Conservation (phyloP, 2,888 invertebrate species). For the Ophion obscuratus region DNA sequence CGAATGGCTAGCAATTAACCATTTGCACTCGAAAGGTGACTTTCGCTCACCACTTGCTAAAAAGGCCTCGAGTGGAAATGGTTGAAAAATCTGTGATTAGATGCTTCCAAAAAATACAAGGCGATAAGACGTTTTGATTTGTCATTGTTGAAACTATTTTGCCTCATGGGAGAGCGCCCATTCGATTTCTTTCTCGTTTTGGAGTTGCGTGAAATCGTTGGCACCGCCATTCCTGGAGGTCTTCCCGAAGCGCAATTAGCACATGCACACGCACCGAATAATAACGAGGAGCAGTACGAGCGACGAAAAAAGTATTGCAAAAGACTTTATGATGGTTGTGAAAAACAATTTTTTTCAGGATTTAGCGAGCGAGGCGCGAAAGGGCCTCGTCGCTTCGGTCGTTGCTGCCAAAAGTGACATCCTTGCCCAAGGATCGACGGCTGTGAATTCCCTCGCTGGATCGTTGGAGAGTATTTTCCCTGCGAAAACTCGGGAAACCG, state of each 20-base stretch:
- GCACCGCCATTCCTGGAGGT: not conserved
- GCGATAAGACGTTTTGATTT: not conserved
- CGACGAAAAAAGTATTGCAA: not conserved
- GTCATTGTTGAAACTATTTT: constrained; percentile 46
- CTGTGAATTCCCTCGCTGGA: constrained; percentile 50
- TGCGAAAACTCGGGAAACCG: constrained; percentile 74
- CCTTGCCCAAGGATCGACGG: constrained; percentile 60
- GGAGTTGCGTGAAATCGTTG: constrained; percentile 60
- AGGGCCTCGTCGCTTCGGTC: constrained; percentile 72
- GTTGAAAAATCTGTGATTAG: not conserved
- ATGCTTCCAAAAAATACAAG: no score
- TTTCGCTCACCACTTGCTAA: no score
- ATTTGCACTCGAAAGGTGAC: no score
- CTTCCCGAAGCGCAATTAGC: not conserved
- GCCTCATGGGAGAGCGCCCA: constrained; percentile 30
- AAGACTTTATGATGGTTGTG: not conserved
- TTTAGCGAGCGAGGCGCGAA: constrained; percentile 74
- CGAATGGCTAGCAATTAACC: no score
- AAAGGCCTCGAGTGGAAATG: no score
- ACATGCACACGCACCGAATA: constrained; percentile 32
- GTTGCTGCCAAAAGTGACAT: constrained; percentile 72
- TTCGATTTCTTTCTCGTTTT: constrained; percentile 27
- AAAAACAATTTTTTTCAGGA: constrained; percentile 69
- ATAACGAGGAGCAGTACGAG: not conserved
- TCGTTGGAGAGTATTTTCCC: constrained; percentile 62